Conservation (phyloP, 2,113 vertebrate genomes). For the Micronisus gabar region DNA sequence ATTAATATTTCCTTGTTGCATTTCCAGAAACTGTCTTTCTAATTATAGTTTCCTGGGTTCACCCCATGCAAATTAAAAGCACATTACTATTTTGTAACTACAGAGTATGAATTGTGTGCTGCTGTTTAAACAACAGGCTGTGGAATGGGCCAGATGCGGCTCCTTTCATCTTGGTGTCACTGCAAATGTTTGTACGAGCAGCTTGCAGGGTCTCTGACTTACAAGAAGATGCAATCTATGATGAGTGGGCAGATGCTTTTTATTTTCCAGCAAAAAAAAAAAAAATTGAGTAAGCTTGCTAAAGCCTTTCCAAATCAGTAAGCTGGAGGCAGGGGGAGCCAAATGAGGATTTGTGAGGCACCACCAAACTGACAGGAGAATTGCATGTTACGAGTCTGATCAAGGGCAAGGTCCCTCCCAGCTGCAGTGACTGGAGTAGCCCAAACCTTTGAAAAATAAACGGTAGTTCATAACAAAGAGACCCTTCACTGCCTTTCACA, state of each 20-base stretch:
- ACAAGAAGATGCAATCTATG: neutral
- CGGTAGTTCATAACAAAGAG: neutral
- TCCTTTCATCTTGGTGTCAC: conserved; percentile 21
- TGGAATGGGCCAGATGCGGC: neutral
- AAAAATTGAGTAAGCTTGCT: neutral
- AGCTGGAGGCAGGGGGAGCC: neutral
- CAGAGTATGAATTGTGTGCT: neutral
- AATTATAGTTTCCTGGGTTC: conserved; percentile 19
- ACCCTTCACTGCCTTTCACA: neutral
- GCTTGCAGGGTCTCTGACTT: neutral
- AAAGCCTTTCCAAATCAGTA: neutral
- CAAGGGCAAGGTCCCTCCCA: neutral
- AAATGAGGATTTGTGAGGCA: neutral
- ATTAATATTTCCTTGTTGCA: conserved; percentile 30
- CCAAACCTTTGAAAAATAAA: neutral
- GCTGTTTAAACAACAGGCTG: neutral
- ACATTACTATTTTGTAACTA: neutral
- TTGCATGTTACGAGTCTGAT: neutral
- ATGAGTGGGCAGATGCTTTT: conserved; percentile 32
- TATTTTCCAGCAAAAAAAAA: neutral
- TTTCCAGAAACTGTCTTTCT: conserved; percentile 32
- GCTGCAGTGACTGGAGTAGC: neutral
- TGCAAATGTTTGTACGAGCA: conserved; percentile 16
- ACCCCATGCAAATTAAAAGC: conserved; percentile 12
- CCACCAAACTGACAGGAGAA: neutral